Evolutionary conservation across 2,888 invertebrate genomes (phyloP).

Genomic region (Amphipoea oculea): DNA sequence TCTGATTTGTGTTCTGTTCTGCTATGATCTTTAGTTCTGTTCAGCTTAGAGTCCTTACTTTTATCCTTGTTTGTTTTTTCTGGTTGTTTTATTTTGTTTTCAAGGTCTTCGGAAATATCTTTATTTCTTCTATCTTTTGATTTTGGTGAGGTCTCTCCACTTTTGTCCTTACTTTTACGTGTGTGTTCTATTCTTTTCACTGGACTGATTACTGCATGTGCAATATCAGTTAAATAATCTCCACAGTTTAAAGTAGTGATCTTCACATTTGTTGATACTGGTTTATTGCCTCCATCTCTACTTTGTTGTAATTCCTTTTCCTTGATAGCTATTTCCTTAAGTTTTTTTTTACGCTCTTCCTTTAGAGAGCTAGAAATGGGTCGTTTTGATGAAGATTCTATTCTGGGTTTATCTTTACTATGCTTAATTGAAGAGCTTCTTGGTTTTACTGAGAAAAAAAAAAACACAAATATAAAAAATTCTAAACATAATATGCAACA

Average conservation of each 20-base stretch:
- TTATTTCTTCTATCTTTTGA: conserved; percentile 42
- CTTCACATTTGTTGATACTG: conserved; percentile 81
- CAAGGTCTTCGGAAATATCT: conserved; percentile 53
- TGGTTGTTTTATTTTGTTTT: conserved; percentile 59
- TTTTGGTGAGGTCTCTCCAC: conserved; percentile 52
- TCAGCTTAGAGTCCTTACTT: conserved; percentile 50
- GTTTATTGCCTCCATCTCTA: conserved; percentile 71
- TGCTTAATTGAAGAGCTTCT: conserved; percentile 69
- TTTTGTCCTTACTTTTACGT: conserved; percentile 57
- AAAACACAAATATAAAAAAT: conserved; percentile 17
- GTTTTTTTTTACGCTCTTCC: conserved; percentile 87
- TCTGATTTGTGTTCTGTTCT: conserved; percentile 47
- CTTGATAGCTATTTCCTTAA: conserved; percentile 88
- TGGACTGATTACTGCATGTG: conserved; percentile 73
- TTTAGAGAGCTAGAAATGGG: conserved; percentile 78
- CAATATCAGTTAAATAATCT: conserved; percentile 87
- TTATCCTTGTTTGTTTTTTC: conserved; percentile 56
- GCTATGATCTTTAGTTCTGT: conserved; percentile 52
- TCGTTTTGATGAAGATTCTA: conserved; percentile 69
- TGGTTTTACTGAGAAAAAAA: conserved; percentile 71
- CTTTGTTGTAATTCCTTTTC: conserved; percentile 67
- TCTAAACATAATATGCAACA: conserved; percentile 1
- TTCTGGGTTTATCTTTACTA: conserved; percentile 66
- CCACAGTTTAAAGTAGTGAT: conserved; percentile 89
- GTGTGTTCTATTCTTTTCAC: conserved; percentile 72